These are phyloP conservation scores for Leptinotarsa juncta DNA, from an alignment of 2,888 invertebrate species.

Conservation along the genomic window DNA sequence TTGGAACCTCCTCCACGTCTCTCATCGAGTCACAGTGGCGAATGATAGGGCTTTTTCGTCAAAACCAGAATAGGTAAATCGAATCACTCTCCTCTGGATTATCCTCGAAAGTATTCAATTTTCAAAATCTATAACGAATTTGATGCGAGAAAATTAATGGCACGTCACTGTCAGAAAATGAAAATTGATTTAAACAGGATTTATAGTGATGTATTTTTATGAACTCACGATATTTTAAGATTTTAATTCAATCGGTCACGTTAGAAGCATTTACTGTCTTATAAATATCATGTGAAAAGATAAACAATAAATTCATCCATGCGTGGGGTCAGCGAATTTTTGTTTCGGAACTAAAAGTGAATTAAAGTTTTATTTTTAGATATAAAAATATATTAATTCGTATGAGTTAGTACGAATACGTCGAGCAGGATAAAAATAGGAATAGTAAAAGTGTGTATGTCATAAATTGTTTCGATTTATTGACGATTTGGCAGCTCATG, in stretches of 20 bases:
- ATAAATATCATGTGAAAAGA: slow-evolving; percentile 15
- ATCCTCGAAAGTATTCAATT: too few relatives aligned
- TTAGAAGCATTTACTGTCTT: background rate
- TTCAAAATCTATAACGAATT: background rate
- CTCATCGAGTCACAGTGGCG: too few relatives aligned
- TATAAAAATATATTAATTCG: background rate
- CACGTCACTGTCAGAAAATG: background rate
- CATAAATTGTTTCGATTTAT: too few relatives aligned
- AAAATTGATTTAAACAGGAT: background rate
- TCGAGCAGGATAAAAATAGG: background rate
- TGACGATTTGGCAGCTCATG: too few relatives aligned
- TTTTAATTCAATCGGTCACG: slow-evolving; percentile 1
- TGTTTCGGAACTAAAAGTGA: slow-evolving; percentile 10
- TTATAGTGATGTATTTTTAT: background rate
- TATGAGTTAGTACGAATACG: background rate
- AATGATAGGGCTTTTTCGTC: too few relatives aligned
- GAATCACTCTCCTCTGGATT: too few relatives aligned
- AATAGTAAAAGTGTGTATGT: background rate
- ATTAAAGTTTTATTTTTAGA: slow-evolving; percentile 5
- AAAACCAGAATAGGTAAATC: too few relatives aligned
- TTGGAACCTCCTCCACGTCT: too few relatives aligned
- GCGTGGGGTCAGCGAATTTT: slow-evolving; percentile 25
- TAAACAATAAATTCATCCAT: slow-evolving; percentile 24
- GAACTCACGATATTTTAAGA: slow-evolving; percentile 3
- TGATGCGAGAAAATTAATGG: background rate